phyloP scores from a whole-genome alignment of 2,888 invertebrate genomes.

The Phaedon cochleariae region DNA sequence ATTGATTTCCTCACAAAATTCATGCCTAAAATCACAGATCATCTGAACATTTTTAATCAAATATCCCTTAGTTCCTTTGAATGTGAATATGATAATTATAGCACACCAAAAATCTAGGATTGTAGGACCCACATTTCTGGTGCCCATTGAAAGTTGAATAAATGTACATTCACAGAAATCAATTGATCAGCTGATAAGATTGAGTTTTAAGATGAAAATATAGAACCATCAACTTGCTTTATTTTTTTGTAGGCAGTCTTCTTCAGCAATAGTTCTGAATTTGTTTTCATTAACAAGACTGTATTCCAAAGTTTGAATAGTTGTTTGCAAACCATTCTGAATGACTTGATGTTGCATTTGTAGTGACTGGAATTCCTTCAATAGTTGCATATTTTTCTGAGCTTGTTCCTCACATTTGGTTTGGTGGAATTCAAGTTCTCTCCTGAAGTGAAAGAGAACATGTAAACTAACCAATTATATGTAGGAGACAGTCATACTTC shows the following conservation, averaged over 20 bases:
- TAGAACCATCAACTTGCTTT: conserved; percentile 41
- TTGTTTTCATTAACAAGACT: conserved; percentile 60
- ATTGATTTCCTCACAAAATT: too few species aligned
- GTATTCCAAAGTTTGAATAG: conserved; percentile 58
- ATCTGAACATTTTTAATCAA: too few species aligned
- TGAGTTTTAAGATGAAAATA: background rate
- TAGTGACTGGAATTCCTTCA: conserved; percentile 60
- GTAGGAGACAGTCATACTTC: conserved; percentile 45
- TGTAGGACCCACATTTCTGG: too few species aligned
- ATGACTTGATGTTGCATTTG: conserved; percentile 58
- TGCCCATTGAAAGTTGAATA: too few species aligned
- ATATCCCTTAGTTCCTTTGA: too few species aligned
- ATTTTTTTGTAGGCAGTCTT: conserved; percentile 57
- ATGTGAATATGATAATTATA: too few species aligned
- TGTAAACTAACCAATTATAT: conserved; percentile 6
- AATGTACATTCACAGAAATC: too few species aligned
- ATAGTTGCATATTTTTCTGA: conserved; percentile 63
- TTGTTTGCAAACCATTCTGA: conserved; percentile 59
- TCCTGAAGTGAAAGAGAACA: conserved; percentile 45
- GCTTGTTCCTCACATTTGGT: conserved; percentile 59
- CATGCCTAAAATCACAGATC: too few species aligned
- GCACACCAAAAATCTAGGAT: too few species aligned
- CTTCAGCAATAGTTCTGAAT: conserved; percentile 61
- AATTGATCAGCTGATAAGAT: too few species aligned
- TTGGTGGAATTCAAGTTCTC: conserved; percentile 62